phyloP scores from a whole-genome alignment of 2,797 vertebrate species.

The Tragelaphus eurycerus region DNA sequence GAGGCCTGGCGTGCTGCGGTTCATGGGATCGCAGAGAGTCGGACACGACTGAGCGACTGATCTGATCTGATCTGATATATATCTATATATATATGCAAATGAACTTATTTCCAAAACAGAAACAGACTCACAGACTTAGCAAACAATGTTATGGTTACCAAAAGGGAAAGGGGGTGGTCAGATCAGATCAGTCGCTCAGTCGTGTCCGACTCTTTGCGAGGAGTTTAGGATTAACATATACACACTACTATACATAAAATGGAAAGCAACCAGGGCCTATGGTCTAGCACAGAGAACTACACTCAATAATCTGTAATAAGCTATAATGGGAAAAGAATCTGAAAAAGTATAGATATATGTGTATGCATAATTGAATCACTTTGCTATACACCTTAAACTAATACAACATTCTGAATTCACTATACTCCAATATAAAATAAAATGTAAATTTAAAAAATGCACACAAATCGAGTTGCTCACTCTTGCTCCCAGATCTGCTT shows the following conservation, averaged over 20 bases:
- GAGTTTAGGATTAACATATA: too few species aligned
- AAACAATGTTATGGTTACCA: background rate
- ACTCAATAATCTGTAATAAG: background rate
- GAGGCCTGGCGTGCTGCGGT: too few species aligned
- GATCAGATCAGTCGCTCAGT: too few species aligned
- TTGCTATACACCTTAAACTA: background rate
- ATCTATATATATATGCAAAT: background rate
- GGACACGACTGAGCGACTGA: too few species aligned
- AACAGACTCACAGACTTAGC: background rate
- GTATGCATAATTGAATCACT: background rate
- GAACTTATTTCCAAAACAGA: background rate
- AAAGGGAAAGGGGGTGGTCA: background rate
- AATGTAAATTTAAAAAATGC: background rate
- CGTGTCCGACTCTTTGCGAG: too few species aligned
- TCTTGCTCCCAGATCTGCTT: background rate
- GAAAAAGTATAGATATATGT: background rate
- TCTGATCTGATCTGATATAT: too few species aligned
- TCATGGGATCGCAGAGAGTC: too few species aligned
- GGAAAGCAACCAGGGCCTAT: background rate
- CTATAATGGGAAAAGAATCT: background rate
- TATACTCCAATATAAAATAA: background rate
- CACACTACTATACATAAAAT: background rate
- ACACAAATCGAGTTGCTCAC: background rate
- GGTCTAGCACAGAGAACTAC: background rate
- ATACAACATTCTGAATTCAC: background rate